Evolutionary conservation across 2,113 vertebrate genomes (phyloP).

Genomic region (Scopus umbretta): DNA sequence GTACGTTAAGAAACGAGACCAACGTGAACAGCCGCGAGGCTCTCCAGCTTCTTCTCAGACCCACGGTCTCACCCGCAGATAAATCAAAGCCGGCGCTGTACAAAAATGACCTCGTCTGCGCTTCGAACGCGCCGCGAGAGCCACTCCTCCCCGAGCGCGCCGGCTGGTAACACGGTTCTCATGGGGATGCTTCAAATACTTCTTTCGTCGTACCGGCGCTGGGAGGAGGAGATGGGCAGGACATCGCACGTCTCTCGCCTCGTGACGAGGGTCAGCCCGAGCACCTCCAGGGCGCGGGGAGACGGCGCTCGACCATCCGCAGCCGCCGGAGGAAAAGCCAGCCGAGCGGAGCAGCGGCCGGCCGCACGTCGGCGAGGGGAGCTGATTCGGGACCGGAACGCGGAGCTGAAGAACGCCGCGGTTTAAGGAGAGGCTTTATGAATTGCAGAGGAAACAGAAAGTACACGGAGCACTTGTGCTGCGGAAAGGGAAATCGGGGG

Average conservation of each 20-base stretch:
- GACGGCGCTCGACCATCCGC: not conserved
- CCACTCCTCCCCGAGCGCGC: not conserved
- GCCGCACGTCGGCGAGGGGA: not conserved
- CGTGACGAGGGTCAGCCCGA: not conserved
- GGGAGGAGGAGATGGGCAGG: not conserved
- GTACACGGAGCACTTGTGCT: not conserved
- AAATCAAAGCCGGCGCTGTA: not conserved
- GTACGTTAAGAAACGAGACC: not conserved
- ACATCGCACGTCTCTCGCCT: not conserved
- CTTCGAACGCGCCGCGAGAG: not conserved
- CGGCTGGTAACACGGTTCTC: not conserved
- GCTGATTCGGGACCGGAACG: not conserved
- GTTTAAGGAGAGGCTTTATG: not conserved
- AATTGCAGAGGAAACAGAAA: conserved; percentile 16
- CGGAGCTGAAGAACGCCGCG: accelerated
- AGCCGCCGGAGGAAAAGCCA: not conserved
- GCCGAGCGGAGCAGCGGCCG: not conserved
- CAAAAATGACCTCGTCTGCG: not conserved
- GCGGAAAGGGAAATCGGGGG: conserved; percentile 35
- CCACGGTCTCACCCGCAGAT: not conserved
- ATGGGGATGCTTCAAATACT: not conserved
- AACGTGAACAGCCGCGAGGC: accelerated
- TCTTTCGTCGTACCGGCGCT: not conserved
- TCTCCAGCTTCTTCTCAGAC: not conserved
- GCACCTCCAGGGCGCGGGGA: not conserved